phyloP scores from a whole-genome alignment of 2,888 invertebrate species.

The Hetaerina titia region DNA sequence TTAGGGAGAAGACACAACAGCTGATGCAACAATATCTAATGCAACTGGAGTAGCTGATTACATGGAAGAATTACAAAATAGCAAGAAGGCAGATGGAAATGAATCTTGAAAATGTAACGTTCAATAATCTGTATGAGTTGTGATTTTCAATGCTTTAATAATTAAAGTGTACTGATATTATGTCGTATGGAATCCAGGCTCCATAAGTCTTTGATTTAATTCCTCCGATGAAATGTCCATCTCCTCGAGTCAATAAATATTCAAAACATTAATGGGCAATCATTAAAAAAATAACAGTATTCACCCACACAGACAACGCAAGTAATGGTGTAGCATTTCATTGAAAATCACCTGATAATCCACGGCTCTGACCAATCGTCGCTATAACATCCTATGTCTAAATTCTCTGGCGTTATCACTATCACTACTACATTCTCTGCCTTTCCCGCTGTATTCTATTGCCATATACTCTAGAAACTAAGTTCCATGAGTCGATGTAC shows the following conservation, averaged over 20 bases:
- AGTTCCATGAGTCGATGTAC: conserved; percentile 97
- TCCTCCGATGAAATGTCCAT: not conserved
- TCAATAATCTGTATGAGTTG: not conserved
- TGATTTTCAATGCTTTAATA: not conserved
- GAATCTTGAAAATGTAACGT: not conserved
- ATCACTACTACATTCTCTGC: conserved; percentile 73
- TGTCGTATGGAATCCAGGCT: not conserved
- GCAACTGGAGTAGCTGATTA: conserved; percentile 69
- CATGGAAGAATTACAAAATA: conserved; percentile 69
- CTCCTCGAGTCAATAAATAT: not conserved
- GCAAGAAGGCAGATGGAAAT: not conserved
- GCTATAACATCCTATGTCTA: conserved; percentile 47
- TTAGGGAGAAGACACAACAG: conserved; percentile 71
- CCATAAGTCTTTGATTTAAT: not conserved
- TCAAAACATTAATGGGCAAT: not conserved
- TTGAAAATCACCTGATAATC: not conserved
- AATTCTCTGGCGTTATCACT: not conserved
- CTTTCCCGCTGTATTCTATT: conserved; percentile 91
- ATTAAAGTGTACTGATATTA: not conserved
- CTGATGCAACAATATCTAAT: conserved; percentile 70
- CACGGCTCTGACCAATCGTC: not conserved
- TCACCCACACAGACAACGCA: not conserved
- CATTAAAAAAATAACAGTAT: not conserved
- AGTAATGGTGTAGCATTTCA: not conserved
- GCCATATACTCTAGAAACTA: conserved; percentile 93